Evolutionary conservation across 92 coral and sea anemone species (phyloP), one percentile per base, ranked within the genome.

Genomic region (Porites divaricata): DNA sequence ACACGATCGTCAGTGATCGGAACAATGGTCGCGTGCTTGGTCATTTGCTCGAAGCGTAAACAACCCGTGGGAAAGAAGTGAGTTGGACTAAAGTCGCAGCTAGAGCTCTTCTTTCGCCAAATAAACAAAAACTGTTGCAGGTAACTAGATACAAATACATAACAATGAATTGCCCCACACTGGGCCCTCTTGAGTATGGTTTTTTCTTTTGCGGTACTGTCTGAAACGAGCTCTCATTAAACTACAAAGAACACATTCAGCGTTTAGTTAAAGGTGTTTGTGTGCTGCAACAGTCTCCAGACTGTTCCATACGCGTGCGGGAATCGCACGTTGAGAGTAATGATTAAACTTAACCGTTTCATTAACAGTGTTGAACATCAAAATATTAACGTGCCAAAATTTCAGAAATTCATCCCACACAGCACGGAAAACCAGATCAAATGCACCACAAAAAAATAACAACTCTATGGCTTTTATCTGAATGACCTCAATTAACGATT

Each of bases 21-120:
- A 72, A 82, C 72, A 63, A 72, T 82, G 79, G 78, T 82, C 86
- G 79, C 86, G 86, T 62, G 86, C 51, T 62, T 64, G 79, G n/a
- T 82, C 72, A 41, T 48, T 82, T 82, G 78, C 61, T 49, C 50
- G 51, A 72, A 51, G 72, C 2, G 13, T 73, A 63, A 82, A 82
- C 79, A 72, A 63, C 50, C 86, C 86, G 79, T 82, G 86, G 86
- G 86, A 82, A 82, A 82, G 51, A 62, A 63, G 53, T 20, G 62
- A 59, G 56, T 45, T 81, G 67, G 65, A 35, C 26, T 11, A 12
- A 78, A 64, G 52, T 66, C 85, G 51, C 63, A 49, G 79, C 77
- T 20, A 22, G 79, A 48, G 19, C 12, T 68, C 68, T 10, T 35
- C 23, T 35, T 53, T 19, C 23, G 4, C 22, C 21, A 35, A 53